Evolutionary conservation across 2,797 vertebrate species (phyloP).

Genomic region (Tokudaia tokunoshimensis): DNA sequence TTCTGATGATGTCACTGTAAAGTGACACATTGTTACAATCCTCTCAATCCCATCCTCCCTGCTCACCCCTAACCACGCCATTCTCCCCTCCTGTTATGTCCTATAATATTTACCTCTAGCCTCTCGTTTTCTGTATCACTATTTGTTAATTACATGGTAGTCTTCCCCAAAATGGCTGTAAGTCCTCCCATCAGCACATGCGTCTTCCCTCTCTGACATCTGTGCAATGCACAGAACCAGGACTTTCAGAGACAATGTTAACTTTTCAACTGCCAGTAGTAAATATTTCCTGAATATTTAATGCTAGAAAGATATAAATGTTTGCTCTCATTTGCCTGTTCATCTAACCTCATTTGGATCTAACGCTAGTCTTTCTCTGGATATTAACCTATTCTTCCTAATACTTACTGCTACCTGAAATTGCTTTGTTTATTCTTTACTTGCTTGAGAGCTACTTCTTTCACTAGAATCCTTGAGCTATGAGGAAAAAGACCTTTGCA

Average conservation of each 20-base stretch:
- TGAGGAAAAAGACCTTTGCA: background rate
- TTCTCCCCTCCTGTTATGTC: background rate
- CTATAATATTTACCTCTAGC: background rate
- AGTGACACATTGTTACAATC: constrained; percentile 45
- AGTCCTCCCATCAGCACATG: background rate
- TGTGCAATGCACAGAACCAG: background rate
- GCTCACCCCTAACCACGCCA: background rate
- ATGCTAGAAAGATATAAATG: background rate
- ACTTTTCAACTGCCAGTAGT: background rate
- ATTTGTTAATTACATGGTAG: background rate
- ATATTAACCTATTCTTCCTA: background rate
- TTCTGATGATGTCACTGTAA: constrained; percentile 61
- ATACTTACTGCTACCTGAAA: background rate
- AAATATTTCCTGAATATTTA: background rate
- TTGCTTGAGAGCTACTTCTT: background rate
- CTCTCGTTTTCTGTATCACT: background rate
- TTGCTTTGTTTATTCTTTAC: background rate
- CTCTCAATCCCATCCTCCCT: constrained; percentile 25
- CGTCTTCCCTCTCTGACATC: background rate
- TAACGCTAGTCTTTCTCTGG: background rate
- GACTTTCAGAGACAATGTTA: background rate
- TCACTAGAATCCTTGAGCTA: background rate
- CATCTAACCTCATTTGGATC: background rate
- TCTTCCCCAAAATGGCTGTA: background rate
- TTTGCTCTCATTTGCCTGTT: background rate